A percentile compares a stretch with the other conserved stretches of the same genome.
These are phyloP conservation scores for Lacerta bilineata DNA, from an alignment of 2,797 vertebrate species.

Conservation along the genomic window DNA sequence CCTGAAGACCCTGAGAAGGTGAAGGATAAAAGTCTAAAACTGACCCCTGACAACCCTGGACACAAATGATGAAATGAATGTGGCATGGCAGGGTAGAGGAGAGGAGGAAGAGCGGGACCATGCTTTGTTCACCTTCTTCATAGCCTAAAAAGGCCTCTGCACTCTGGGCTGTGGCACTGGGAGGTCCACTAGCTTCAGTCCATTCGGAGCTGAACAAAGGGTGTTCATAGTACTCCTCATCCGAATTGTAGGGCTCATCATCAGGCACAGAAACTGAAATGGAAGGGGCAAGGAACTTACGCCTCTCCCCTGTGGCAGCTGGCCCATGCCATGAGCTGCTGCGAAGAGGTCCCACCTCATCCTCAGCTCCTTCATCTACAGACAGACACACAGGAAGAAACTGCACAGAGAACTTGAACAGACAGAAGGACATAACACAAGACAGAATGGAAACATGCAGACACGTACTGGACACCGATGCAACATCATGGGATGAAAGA, in stretches of 20 bases:
- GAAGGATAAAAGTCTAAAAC: background rate
- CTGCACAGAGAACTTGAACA: constrained; percentile 91
- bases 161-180: constrained; percentile 86
- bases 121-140: constrained; percentile 95
- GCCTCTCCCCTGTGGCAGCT: constrained; percentile 82
- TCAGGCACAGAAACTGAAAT: constrained; percentile 95
- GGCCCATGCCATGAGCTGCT: constrained; percentile 86
- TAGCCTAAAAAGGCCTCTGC: constrained; percentile 88
- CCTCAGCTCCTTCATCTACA: constrained; percentile 96
- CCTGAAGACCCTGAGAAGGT: background rate
- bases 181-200: constrained; percentile 87
- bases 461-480: constrained; percentile 16
- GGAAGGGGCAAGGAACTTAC: constrained; percentile 92
- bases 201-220: constrained; percentile 96
- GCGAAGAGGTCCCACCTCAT: constrained; percentile 91
- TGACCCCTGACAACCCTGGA: constrained; percentile 23
- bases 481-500: constrained; percentile 49
- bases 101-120: constrained; percentile 85
- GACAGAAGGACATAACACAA: constrained; percentile 75
- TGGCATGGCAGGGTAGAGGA: constrained; percentile 54
- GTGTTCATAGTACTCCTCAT: constrained; percentile 96
- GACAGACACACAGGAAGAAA: constrained; percentile 90
- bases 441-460: constrained; percentile 49
- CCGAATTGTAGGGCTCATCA: constrained; percentile 93
- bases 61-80: constrained; percentile 57